A percentile compares a stretch with the other conserved stretches of the same genome.
Conservation (phyloP, 1,140 invertebrate genomes). For the Lasaia peninsularis region DNA sequence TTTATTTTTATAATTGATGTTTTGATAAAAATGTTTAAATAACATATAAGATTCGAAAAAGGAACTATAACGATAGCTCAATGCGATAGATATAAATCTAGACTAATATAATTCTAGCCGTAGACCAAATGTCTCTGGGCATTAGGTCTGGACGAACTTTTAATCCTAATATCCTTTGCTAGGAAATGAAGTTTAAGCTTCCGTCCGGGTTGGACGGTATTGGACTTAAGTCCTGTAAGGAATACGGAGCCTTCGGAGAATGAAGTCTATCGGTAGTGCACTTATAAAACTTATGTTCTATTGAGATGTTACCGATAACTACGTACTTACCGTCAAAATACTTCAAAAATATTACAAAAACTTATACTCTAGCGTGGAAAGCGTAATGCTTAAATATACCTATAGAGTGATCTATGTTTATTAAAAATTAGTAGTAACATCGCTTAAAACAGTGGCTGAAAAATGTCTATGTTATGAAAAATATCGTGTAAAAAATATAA, state of each 20-base stretch:
- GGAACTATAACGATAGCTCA: background rate
- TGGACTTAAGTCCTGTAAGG: constrained; percentile 38
- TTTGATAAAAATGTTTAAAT: too few relatives aligned
- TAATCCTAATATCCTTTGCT: constrained; percentile 50
- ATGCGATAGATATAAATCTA: constrained; percentile 10
- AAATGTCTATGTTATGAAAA: too few relatives aligned
- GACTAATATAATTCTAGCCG: constrained; percentile 38
- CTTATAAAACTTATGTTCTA: constrained; percentile 28
- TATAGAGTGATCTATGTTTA: too few relatives aligned
- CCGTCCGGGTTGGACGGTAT: constrained; percentile 38
- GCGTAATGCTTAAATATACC: too few relatives aligned
- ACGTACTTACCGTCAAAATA: too few relatives aligned
- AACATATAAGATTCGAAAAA: background rate
- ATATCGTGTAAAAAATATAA: too few relatives aligned
- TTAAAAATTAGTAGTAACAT: too few relatives aligned
- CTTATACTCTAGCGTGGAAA: too few relatives aligned
- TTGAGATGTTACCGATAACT: background rate
- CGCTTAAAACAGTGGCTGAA: too few relatives aligned
- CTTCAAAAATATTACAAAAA: too few relatives aligned
- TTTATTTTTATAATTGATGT: too few relatives aligned
- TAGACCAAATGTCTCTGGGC: constrained; percentile 39
- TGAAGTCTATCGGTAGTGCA: constrained; percentile 27
- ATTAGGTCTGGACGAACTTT: constrained; percentile 44
- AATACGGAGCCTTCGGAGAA: constrained; percentile 34
- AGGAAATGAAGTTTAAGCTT: constrained; percentile 47